Base-by-base conservation (phyloP, 2,113 vertebrate species). In the Pollachius pollachius region DNA sequence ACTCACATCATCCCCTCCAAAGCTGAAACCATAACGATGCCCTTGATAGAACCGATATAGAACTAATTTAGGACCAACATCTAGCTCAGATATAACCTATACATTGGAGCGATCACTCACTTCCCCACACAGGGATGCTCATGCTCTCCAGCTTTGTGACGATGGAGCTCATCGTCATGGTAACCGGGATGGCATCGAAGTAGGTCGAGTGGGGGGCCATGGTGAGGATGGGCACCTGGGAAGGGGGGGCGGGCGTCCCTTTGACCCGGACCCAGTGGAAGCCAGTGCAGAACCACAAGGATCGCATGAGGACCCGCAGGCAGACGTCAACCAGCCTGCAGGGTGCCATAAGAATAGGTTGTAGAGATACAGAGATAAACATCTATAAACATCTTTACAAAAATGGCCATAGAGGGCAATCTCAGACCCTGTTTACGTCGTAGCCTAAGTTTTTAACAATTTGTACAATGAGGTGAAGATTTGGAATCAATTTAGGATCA, bases 251-350 rank as follows among this genome's bases (percentile, higher is more conserved):
- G 59, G 74, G 94, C 25, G 85, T 88, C 9, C 97, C 97, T 85
- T 98, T 99, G 18, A 97, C 94, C 1, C 82, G 92, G 77, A 99
- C 92, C 86, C 92, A 94, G 62, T 99, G 96, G 86, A 99, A 99
- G 57, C 97, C 97, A 25, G 94, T 95, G 0, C 93, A 94, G 64
- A 99, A 97, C 97, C 97, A 99, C 96, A 99, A 95, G 79, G 94
- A 86, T 19, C 96, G 94, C 97, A 99, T 98, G 81, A 96, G 91
- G 37, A 87, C 91, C 75, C 91, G 94, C 52, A 99, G 89, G 76
- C 93, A 85, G 64, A 95, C 0, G 74, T 97, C 94, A 79, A 96
- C 84, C 2, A 94, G 52, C 86, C 97, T 99, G 90, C 41, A 48
- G 41, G 2, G 41, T 1, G 41, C 11, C 41, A 48, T 13, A 12